Base-by-base conservation (phyloP, 1,140 invertebrate species). In the Trichonephila inaurata region DNA sequence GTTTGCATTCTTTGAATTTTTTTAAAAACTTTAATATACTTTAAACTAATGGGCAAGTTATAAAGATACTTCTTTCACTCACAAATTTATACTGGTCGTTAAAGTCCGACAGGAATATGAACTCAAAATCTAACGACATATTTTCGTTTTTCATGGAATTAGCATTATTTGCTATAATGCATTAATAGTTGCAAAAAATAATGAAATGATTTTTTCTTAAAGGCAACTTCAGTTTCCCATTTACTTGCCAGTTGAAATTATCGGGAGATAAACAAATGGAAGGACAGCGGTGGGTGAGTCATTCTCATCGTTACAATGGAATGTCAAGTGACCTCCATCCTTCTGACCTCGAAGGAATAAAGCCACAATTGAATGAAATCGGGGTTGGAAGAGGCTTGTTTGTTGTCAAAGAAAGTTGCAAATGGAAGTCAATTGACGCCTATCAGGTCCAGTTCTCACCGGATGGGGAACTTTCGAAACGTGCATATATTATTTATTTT, bases 271-370 rank as follows among this genome's bases (percentile, higher is more conserved):
- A 83, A 58, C 81, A 83, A 40, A 44, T 83, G 81, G 24, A 83
- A 83, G 19, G 40, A 28, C 69, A 77, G 8, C 28, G 69, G 51
- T n/a, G 72, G 24, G 72, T 77, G 44, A 83, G 44, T 83, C 81
- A 58, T 58, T 19, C 24, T 33, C 28, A 77, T 66, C 64, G 77
- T 58, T 87, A 33, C 19, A 28, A 33, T 51, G 28, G 87, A 69
- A 69, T 89, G 61, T n/a, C 28, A 72, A 21, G 40, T 72, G 87
- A 69, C 87, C 87, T 89, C 69, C 87, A 89, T 44, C 64, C 21
- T 61, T 66, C 33, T 89, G 62, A 72, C 87, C 87, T 89, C 87
- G 62, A 14, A 28, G 28, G 14, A 72, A 28, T 28, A 72, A 83
- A 58, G 18, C 82, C 19, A 51, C 51, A 58, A 83, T 83, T 58